These are phyloP conservation scores for Oncorhynchus tshawytscha DNA, from an alignment of 2,113 vertebrate genomes.

Conservation along the genomic window DNA sequence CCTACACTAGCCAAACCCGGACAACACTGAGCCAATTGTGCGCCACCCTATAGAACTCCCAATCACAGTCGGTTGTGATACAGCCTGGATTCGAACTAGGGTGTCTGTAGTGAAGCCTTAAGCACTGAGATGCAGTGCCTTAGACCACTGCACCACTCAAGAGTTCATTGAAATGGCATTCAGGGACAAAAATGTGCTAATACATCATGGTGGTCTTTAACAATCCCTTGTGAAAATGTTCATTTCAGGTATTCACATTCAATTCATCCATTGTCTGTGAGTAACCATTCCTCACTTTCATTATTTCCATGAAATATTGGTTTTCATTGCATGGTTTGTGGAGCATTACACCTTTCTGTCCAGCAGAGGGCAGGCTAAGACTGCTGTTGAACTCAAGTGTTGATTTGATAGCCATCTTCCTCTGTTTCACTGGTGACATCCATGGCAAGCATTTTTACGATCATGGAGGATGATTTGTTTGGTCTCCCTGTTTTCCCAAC, in stretches of 20 bases:
- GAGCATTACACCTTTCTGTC: slow-evolving; percentile 2
- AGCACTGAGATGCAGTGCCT: too few relatives aligned
- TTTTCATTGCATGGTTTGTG: neutral
- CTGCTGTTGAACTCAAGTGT: neutral
- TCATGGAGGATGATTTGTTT: slow-evolving; percentile 54
- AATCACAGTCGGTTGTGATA: too few relatives aligned
- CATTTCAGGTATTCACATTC: neutral
- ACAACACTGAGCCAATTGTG: too few relatives aligned
- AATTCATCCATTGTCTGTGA: neutral
- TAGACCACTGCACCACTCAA: too few relatives aligned
- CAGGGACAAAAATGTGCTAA: neutral
- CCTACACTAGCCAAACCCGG: too few relatives aligned
- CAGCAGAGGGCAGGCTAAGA: slow-evolving; percentile 64
- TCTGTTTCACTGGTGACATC: slow-evolving; percentile 32
- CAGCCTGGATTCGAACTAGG: too few relatives aligned
- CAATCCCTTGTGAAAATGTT: neutral
- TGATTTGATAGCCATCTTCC: too few relatives aligned
- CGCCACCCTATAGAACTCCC: too few relatives aligned
- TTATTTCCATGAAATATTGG: neutral
- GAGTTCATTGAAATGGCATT: neutral
- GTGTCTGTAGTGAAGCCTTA: too few relatives aligned
- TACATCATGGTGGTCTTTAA: neutral
- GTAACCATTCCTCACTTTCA: neutral
- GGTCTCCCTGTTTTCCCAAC: slow-evolving; percentile 49
- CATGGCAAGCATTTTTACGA: slow-evolving; percentile 52